A percentile compares a stretch with the other conserved stretches of the same genome.
Conservation (phyloP, 2,888 invertebrate species). For the Drosophila fungiperda region DNA sequence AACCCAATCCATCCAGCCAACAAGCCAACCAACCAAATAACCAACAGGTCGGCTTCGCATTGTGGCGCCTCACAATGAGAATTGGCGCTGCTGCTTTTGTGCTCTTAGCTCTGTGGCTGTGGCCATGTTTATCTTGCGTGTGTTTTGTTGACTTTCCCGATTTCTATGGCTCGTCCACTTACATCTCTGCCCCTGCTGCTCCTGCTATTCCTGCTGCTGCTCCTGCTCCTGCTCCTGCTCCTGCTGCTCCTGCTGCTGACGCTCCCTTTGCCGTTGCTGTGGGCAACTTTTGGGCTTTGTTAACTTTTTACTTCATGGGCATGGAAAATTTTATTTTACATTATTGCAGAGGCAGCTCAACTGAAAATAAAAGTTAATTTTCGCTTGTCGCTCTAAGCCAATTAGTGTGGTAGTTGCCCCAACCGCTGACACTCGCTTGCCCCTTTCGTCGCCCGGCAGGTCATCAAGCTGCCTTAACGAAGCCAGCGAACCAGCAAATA, state of each 20-base stretch:
- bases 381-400: conserved; percentile 80
- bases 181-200: background rate
- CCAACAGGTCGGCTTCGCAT: conserved; percentile 63
- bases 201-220: background rate
- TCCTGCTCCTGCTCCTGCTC: background rate
- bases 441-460: conserved; percentile 26
- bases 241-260: background rate
- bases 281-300: conserved; percentile 68
- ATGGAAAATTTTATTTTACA: conserved; percentile 72
- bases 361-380: conserved; percentile 77
- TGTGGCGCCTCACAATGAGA: conserved; percentile 41
- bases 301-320: conserved; percentile 66
- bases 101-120: conserved; percentile 35
- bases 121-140: conserved; percentile 66
- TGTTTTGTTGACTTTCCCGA: conserved; percentile 77
- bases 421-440: background rate
- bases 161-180: conserved; percentile 44
- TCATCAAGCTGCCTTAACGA: conserved; percentile 61
- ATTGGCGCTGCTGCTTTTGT: conserved; percentile 42
- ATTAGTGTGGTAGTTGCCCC: conserved; percentile 64
- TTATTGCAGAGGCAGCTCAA: conserved; percentile 64
- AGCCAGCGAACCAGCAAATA: conserved; percentile 73
- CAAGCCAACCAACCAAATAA: conserved; percentile 12
- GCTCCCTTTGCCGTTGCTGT: conserved; percentile 39
- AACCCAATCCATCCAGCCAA: conserved; percentile 8